Evolutionary conservation across 1,140 invertebrate genomes (phyloP).

Genomic region (Eueides isabella): DNA sequence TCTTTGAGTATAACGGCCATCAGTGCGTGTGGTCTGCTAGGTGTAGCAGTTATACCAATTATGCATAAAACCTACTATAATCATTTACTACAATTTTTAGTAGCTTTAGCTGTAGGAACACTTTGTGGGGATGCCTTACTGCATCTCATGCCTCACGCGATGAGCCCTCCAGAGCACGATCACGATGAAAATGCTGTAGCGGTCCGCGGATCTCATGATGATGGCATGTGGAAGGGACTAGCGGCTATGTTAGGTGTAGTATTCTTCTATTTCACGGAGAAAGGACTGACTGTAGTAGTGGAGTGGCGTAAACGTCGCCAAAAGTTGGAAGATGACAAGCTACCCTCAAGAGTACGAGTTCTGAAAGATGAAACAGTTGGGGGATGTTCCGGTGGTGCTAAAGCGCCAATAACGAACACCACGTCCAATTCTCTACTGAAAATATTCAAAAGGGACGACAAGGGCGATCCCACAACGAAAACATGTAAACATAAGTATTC

Average conservation of each 20-base stretch:
- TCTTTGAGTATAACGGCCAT: slow-evolving; percentile 91
- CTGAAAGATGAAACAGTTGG: slow-evolving; percentile 84
- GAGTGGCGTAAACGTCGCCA: slow-evolving; percentile 89
- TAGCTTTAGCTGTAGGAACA: slow-evolving; percentile 95
- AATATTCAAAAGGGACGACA: slow-evolving; percentile 74
- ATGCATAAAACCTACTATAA: slow-evolving; percentile 96
- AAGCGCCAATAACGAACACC: slow-evolving; percentile 61
- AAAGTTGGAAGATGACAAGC: slow-evolving; percentile 83
- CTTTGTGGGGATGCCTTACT: slow-evolving; percentile 95
- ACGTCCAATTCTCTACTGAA: slow-evolving; percentile 71
- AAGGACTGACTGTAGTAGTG: slow-evolving; percentile 89
- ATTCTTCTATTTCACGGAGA: slow-evolving; percentile 94
- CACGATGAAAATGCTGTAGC: slow-evolving; percentile 53
- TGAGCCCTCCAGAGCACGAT: slow-evolving; percentile 81
- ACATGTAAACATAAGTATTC: slow-evolving; percentile 93
- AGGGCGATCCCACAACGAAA: slow-evolving; percentile 83
- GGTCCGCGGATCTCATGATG: slow-evolving; percentile 79
- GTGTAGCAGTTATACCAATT: slow-evolving; percentile 92
- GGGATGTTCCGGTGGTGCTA: slow-evolving; percentile 83
- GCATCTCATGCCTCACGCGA: slow-evolving; percentile 95
- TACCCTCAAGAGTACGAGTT: slow-evolving; percentile 85
- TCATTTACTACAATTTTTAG: slow-evolving; percentile 94
- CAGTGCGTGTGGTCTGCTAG: slow-evolving; percentile 91
- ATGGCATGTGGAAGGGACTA: slow-evolving; percentile 92
- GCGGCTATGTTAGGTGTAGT: slow-evolving; percentile 91